Conservation (phyloP, 35 echinoderm and acorn worm species). For the Ophiothrix spiculata region DNA sequence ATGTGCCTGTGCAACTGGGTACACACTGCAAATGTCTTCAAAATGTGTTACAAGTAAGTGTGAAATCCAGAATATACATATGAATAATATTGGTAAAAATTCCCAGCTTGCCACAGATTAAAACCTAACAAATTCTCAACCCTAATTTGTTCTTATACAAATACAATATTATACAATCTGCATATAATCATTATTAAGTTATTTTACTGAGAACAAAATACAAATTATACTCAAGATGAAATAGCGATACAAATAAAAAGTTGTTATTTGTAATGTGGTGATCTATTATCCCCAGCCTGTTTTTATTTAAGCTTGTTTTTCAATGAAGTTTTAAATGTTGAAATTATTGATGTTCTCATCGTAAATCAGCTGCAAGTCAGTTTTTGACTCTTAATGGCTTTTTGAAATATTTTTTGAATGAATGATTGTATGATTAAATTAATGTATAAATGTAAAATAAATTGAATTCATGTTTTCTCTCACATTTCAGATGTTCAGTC, state of each 20-base stretch:
- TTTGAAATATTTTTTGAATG: background rate
- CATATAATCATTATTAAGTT: background rate
- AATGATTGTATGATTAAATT: too few species aligned
- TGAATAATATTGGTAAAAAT: background rate
- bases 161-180: background rate
- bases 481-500: conserved; percentile 16
- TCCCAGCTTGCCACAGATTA: background rate
- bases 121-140: background rate
- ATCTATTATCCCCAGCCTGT: background rate
- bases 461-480: background rate
- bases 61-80: background rate
- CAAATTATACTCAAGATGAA: too few species aligned
- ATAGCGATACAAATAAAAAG: too few species aligned
- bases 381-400: background rate
- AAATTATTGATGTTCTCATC: background rate
- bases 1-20: conserved; percentile 13
- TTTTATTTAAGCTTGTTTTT: background rate
- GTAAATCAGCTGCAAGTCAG: background rate
- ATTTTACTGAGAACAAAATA: too few species aligned
- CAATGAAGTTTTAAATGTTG: background rate
- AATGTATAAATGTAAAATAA: too few species aligned
- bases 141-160: background rate
- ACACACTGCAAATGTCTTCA: background rate
- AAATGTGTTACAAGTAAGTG: conserved; percentile 1
- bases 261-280: too few species aligned